Evolutionary conservation across 2,888 invertebrate species (phyloP).

Genomic region (Nymphalis c-album): DNA sequence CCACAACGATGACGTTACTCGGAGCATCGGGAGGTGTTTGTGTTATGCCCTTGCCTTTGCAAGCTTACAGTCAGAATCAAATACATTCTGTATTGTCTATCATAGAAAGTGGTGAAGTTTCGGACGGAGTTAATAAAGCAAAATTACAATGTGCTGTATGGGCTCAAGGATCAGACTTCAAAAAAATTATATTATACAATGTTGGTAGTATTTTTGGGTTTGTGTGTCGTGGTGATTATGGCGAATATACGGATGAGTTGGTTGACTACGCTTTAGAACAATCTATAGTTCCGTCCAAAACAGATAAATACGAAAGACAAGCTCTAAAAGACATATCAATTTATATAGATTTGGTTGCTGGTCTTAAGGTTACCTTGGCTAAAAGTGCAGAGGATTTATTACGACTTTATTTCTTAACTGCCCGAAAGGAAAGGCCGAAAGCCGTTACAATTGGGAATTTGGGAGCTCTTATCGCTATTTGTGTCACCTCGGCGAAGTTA

Average conservation of each 20-base stretch:
- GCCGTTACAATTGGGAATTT: constrained; percentile 63
- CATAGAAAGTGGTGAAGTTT: constrained; percentile 62
- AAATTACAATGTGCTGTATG: constrained; percentile 65
- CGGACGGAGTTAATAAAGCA: constrained; percentile 47
- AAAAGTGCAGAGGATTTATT: constrained; percentile 56
- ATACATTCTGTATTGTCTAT: constrained; percentile 53
- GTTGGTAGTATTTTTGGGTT: constrained; percentile 66
- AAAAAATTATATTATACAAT: constrained; percentile 61
- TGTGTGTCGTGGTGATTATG: constrained; percentile 63
- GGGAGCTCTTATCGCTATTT: constrained; percentile 56
- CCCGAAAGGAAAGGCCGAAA: constrained; percentile 60
- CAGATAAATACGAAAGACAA: constrained; percentile 52
- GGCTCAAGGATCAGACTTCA: constrained; percentile 70
- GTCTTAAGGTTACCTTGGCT: constrained; percentile 56
- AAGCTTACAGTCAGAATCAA: constrained; percentile 63
- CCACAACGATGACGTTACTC: constrained; percentile 52
- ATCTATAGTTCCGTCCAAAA: constrained; percentile 48
- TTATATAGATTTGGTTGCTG: constrained; percentile 64
- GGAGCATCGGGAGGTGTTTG: constrained; percentile 66
- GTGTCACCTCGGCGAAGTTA: constrained; percentile 63
- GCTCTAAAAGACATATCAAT: constrained; percentile 53
- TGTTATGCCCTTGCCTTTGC: constrained; percentile 63
- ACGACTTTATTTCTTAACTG: constrained; percentile 64
- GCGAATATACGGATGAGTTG: constrained; percentile 63
- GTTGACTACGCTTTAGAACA: constrained; percentile 58